These are phyloP conservation scores for Trichogramma pretiosum DNA, from an alignment of 1,140 invertebrate species.

Conservation along the genomic window DNA sequence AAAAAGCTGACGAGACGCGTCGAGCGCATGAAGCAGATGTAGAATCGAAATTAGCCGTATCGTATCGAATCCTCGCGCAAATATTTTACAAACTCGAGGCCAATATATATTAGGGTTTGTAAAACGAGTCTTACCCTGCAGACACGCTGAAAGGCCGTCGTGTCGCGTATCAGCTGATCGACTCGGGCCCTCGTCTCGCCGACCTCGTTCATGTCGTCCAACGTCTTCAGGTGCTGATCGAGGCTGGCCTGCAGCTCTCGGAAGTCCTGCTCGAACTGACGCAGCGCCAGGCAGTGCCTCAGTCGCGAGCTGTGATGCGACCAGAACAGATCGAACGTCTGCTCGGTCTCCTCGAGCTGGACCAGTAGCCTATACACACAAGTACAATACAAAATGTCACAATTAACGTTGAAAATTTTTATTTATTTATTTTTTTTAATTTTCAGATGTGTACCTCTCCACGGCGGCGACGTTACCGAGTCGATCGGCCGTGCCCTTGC, in stretches of 20 bases:
- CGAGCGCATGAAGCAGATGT: too few relatives aligned
- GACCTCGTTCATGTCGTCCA: constrained; percentile 76
- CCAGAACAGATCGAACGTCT: constrained; percentile 91
- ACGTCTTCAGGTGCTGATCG: constrained; percentile 61
- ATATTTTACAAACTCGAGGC: too few relatives aligned
- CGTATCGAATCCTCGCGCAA: too few relatives aligned
- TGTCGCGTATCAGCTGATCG: constrained; percentile 67
- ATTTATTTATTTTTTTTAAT: constrained; percentile 6
- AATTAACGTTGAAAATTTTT: constrained; percentile 1
- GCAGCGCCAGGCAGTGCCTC: constrained; percentile 77
- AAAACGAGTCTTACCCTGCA: constrained; percentile 53
- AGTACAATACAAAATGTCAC: too few relatives aligned
- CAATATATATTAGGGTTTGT: too few relatives aligned
- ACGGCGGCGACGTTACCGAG: constrained; percentile 86
- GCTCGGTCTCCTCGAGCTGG: constrained; percentile 90
- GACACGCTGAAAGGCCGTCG: constrained; percentile 65
- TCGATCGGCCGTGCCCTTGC: constrained; percentile 50
- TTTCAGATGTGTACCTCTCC: too few relatives aligned
- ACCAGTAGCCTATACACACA: constrained; percentile 86
- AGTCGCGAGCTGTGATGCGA: constrained; percentile 77
- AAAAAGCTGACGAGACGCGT: too few relatives aligned
- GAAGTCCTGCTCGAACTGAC: constrained; percentile 85
- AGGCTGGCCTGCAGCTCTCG: constrained; percentile 66
- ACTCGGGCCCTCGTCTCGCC: constrained; percentile 75
- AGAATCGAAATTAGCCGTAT: too few relatives aligned